phyloP scores from a whole-genome alignment of 2,888 invertebrate species.

The Catocala fraxini region DNA sequence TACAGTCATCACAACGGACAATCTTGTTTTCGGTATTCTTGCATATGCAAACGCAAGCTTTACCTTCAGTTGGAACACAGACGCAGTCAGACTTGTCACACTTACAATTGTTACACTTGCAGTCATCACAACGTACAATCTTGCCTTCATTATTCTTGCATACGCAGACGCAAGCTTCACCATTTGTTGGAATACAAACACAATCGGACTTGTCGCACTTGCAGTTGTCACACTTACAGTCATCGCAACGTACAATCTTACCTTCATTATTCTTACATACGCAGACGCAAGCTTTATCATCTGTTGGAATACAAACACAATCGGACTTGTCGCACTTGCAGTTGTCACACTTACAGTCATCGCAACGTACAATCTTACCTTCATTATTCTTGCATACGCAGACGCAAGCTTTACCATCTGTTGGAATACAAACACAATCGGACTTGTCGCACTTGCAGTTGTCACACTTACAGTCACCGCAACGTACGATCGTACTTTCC shows the following conservation, averaged over 20 bases:
- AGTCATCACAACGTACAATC: slow-evolving; percentile 47
- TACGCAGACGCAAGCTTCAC: slow-evolving; percentile 50
- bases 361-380: slow-evolving; percentile 22
- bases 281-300: slow-evolving; percentile 40
- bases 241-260: slow-evolving; percentile 38
- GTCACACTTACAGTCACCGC: slow-evolving; percentile 16
- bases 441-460: background rate
- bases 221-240: slow-evolving; percentile 11
- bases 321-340: slow-evolving; percentile 21
- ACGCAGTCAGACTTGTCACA: slow-evolving; percentile 18
- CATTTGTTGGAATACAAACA: slow-evolving; percentile 44
- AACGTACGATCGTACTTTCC: slow-evolving; percentile 36
- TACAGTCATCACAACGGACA: slow-evolving; percentile 44
- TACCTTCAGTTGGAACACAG: slow-evolving; percentile 38
- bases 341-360: slow-evolving; percentile 25
- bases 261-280: slow-evolving; percentile 41
- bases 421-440: slow-evolving; percentile 31
- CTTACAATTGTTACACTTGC: slow-evolving; percentile 49
- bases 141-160: slow-evolving; percentile 44
- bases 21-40: slow-evolving; percentile 36
- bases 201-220: slow-evolving; percentile 37
- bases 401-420: slow-evolving; percentile 50
- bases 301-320: slow-evolving; percentile 42
- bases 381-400: slow-evolving; percentile 51
- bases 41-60: slow-evolving; percentile 30